These are phyloP conservation scores for Neoniphon sammara DNA, from an alignment of 2,797 vertebrate species.

Conservation along the genomic window DNA sequence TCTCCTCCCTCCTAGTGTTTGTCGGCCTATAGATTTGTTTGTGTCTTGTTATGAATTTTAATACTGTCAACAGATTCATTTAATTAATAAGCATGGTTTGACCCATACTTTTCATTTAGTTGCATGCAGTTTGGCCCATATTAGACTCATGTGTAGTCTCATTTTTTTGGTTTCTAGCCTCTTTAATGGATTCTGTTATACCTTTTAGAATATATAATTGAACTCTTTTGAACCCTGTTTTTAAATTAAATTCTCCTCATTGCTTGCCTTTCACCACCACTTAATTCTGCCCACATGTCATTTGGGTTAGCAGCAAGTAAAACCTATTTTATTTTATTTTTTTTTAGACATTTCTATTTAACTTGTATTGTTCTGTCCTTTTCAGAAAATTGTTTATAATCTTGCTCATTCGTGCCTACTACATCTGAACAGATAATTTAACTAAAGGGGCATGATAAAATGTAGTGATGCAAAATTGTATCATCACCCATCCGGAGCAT, in stretches of 20 bases:
- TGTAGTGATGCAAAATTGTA: background rate
- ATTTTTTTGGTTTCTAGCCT: no score
- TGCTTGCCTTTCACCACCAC: background rate
- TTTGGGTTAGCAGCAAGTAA: background rate
- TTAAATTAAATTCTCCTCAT: background rate
- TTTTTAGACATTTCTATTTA: background rate
- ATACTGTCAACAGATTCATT: background rate
- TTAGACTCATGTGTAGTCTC: no score
- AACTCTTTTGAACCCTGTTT: background rate
- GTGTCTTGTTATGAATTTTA: constrained; percentile 21
- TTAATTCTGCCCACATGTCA: background rate
- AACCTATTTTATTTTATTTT: no score
- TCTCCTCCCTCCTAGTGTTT: constrained; percentile 36
- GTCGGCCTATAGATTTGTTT: constrained; percentile 30
- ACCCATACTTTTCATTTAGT: background rate
- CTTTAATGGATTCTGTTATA: background rate
- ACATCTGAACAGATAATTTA: background rate
- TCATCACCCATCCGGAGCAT: background rate
- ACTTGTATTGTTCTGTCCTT: no score
- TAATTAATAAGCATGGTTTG: background rate
- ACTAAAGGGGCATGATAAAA: background rate
- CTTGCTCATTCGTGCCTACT: background rate
- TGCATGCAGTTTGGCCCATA: constrained; percentile 3
- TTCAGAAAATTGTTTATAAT: no score
- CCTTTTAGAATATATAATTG: background rate